Percentiles rank a stretch among this genome's conserved stretches.
These are phyloP conservation scores for Channa striata DNA, from an alignment of 2,797 vertebrate species.

Conservation along the genomic window DNA sequence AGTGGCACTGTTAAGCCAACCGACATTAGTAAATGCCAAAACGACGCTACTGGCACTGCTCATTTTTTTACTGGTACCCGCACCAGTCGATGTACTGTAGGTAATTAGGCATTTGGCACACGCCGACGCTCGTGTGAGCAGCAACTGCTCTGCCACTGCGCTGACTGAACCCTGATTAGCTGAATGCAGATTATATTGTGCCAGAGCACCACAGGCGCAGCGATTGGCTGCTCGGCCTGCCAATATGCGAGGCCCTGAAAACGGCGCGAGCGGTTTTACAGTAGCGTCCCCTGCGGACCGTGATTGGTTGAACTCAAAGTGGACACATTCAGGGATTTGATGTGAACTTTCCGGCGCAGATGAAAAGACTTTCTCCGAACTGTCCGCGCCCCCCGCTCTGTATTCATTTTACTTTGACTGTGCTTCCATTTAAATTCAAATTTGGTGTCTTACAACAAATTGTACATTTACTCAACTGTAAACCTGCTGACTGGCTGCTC, in stretches of 20 bases:
- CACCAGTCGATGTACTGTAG: background rate
- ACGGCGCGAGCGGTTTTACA: background rate
- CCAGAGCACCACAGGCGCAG: conserved; percentile 23
- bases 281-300: background rate
- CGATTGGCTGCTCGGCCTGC: conserved; percentile 7
- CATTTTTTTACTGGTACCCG: conserved; percentile 13
- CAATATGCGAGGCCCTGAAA: background rate
- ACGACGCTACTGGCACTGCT: background rate
- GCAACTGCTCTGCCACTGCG: background rate
- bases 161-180: conserved; percentile 34
- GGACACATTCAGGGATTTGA: conserved; percentile 9
- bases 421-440: conserved; percentile 44
- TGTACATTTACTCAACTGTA: conserved; percentile 40
- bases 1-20: background rate
- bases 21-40: conserved; percentile 13
- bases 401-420: conserved; percentile 22
- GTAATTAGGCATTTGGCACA: conserved; percentile 2
- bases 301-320: conserved; percentile 3
- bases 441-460: conserved; percentile 43
- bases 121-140: conserved; percentile 4
- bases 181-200: conserved; percentile 19
- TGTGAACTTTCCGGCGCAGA: background rate
- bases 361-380: conserved; percentile 6
- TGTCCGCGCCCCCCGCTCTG: background rate
- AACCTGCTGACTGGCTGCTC: conserved; percentile 59